These are phyloP conservation scores for Thamnophis sirtalis DNA, from an alignment of 2,113 vertebrate species.

Conservation along the genomic window DNA sequence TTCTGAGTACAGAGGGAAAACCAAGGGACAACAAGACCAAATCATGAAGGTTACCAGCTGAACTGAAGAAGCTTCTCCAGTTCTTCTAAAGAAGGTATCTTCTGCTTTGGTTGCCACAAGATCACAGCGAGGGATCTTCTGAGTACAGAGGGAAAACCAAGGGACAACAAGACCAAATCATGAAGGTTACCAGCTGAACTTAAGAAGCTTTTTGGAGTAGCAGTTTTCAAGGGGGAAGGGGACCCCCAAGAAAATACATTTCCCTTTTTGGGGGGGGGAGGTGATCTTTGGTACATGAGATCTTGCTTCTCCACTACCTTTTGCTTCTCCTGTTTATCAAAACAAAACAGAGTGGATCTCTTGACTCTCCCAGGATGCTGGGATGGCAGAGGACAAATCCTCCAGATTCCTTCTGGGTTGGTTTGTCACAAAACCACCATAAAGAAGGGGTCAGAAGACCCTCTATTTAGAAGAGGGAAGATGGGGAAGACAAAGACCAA, in stretches of 20 bases:
- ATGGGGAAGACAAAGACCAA: not conserved
- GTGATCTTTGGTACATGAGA: not conserved
- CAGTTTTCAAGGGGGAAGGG: not conserved
- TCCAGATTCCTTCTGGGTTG: rapidly evolving
- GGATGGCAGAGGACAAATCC: not conserved
- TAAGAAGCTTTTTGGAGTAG: not conserved
- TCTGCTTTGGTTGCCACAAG: rapidly evolving
- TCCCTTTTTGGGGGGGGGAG: not conserved
- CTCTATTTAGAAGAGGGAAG: not conserved
- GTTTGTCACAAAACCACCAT: not conserved
- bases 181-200: not conserved
- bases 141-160: not conserved
- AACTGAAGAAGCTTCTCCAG: not conserved
- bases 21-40: not conserved
- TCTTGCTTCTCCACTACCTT: not conserved
- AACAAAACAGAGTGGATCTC: not conserved
- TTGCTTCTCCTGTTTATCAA: not conserved
- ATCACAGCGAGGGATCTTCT: not conserved
- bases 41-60: not conserved
- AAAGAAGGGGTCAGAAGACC: not conserved
- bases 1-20: not conserved
- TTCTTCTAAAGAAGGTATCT: not conserved
- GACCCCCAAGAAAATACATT: not conserved
- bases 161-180: not conserved
- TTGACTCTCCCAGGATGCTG: not conserved